Evolutionary conservation across 2,113 vertebrate species (phyloP).

Genomic region (Stegostoma tigrinum): DNA sequence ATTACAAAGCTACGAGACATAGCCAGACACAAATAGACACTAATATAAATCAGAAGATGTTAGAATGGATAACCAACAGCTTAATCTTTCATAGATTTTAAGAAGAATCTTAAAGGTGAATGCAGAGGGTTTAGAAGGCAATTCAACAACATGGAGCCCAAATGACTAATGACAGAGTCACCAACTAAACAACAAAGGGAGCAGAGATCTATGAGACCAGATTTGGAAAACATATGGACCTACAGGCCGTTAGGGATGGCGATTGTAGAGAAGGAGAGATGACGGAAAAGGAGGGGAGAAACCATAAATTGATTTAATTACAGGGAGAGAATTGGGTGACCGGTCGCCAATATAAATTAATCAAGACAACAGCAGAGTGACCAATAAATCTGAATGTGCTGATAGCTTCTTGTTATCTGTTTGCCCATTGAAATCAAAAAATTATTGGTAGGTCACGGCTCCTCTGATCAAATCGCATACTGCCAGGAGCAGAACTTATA

Average conservation of each 20-base stretch:
- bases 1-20: neutral
- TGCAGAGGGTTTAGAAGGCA: neutral
- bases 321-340: neutral
- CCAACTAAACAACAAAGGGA: neutral
- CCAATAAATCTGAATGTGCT: neutral
- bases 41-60: neutral
- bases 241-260: no score
- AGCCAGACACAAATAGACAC: neutral
- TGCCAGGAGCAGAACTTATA: neutral
- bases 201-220: neutral
- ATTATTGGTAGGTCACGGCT: neutral
- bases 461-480: neutral
- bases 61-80: neutral
- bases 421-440: neutral
- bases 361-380: neutral
- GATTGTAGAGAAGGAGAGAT: neutral
- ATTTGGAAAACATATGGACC: neutral
- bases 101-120: neutral
- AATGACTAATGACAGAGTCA: neutral
- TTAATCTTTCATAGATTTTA: neutral
- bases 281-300: neutral
- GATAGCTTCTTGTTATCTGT: neutral
- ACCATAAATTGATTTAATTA: neutral
- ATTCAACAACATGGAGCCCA: neutral
- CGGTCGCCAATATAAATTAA: neutral